Conservation (phyloP, 1,140 invertebrate genomes). For the Branchinecta lynchi region DNA sequence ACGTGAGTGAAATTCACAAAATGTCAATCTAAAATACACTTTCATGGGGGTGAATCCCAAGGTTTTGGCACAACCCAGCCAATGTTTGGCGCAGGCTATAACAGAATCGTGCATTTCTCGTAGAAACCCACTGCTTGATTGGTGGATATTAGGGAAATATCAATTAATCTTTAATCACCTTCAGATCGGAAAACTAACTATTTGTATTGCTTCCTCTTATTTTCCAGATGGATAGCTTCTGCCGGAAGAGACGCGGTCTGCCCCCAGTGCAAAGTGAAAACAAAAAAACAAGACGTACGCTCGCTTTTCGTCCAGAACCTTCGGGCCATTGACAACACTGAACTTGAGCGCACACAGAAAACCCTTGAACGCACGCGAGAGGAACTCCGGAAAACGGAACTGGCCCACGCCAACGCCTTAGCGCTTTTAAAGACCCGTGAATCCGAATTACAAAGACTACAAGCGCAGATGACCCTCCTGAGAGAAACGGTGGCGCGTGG, state of each 20-base stretch:
- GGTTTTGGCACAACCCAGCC: no score
- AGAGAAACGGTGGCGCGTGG: slow-evolving; percentile 15
- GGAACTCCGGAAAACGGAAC: slow-evolving; percentile 32
- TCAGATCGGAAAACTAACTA: no score
- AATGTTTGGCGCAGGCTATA: no score
- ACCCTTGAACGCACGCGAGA: slow-evolving; percentile 37
- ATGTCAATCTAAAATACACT: no score
- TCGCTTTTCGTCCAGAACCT: slow-evolving; percentile 49
- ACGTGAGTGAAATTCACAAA: no score
- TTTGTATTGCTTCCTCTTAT: background rate
- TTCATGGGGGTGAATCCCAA: no score
- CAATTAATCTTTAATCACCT: no score
- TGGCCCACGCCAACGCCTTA: slow-evolving; percentile 35
- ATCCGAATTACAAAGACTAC: background rate
- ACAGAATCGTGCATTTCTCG: no score
- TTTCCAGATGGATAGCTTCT: slow-evolving; percentile 17
- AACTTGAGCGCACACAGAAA: slow-evolving; percentile 39
- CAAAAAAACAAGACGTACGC: slow-evolving; percentile 52
- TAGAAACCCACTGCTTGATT: no score
- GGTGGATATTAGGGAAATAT: no score
- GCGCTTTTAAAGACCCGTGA: slow-evolving; percentile 26
- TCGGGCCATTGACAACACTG: slow-evolving; percentile 45
- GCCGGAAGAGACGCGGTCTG: slow-evolving; percentile 39
- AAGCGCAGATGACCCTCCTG: slow-evolving; percentile 16
- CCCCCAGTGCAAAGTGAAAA: slow-evolving; percentile 72